Conservation (phyloP, 2,113 vertebrate genomes). For the Amblyornis subalaris region DNA sequence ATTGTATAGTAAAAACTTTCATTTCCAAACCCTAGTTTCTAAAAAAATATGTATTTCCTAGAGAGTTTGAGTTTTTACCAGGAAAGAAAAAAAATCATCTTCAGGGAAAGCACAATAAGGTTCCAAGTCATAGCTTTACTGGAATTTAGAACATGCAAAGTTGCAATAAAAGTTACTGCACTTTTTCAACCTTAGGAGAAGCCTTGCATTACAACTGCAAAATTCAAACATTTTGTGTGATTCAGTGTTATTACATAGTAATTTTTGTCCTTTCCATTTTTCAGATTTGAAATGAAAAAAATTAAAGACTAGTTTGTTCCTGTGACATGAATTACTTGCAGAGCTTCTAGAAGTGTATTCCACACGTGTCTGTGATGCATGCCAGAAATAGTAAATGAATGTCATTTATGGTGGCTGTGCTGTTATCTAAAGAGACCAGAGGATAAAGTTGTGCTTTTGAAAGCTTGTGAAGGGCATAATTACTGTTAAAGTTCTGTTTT, state of each 20-base stretch:
- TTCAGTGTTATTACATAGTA: not conserved
- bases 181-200: not conserved
- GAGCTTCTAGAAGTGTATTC: not conserved
- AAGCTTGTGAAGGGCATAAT: not conserved
- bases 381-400: constrained; percentile 28
- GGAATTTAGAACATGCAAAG: not conserved
- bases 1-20: not conserved
- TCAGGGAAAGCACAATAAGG: not conserved
- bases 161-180: not conserved
- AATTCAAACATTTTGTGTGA: not conserved
- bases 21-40: not conserved
- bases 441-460: not conserved
- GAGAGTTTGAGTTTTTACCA: not conserved
- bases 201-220: not conserved
- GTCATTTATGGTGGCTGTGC: constrained; percentile 7
- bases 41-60: not conserved
- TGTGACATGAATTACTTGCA: not conserved
- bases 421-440: constrained; percentile 16
- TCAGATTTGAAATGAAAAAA: not conserved
- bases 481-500: not conserved
- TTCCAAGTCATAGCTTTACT: not conserved
- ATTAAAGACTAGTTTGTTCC: not conserved
- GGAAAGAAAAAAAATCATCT: not conserved
- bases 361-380: constrained; percentile 16
- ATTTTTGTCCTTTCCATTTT: constrained; percentile 1